phyloP scores from a whole-genome alignment of 2,797 vertebrate genomes.

The Argya squamiceps region DNA sequence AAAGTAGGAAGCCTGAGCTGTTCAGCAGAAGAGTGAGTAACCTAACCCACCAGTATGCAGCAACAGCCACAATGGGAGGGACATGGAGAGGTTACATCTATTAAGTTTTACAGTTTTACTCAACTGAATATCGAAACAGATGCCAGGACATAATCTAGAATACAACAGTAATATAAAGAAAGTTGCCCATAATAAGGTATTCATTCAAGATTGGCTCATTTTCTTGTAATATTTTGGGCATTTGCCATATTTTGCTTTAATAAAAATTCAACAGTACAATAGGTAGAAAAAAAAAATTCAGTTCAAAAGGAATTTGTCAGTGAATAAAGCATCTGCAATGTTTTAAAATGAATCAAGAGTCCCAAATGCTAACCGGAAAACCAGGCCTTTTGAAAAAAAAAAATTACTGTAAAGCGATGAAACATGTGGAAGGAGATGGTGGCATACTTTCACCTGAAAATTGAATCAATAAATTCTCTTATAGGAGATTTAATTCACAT shows the following conservation, averaged over 20 bases:
- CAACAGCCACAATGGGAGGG: conserved; percentile 28
- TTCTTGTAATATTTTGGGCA: background rate
- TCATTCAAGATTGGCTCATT: background rate
- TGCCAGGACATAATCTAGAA: conserved; percentile 24
- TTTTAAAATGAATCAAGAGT: conserved; percentile 21
- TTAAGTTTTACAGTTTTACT: conserved; percentile 49
- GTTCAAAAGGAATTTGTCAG: conserved; percentile 1
- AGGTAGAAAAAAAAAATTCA: background rate
- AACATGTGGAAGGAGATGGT: background rate
- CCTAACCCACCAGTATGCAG: conserved; percentile 13
- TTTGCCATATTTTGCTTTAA: background rate
- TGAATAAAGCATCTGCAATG: conserved; percentile 41
- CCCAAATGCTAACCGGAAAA: background rate
- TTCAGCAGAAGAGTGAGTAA: conserved; percentile 19
- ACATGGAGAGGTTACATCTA: conserved; percentile 50
- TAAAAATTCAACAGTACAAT: conserved; percentile 14
- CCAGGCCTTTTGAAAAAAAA: background rate
- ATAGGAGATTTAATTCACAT: background rate
- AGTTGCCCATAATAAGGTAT: conserved; percentile 17
- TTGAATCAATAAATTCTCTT: background rate
- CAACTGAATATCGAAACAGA: conserved; percentile 45
- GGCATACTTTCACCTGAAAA: background rate
- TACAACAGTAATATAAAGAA: conserved; percentile 24
- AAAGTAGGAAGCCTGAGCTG: conserved; percentile 14
- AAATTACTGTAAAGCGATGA: background rate